Conservation (phyloP, 2,888 invertebrate genomes). For the Hemaris fuciformis region DNA sequence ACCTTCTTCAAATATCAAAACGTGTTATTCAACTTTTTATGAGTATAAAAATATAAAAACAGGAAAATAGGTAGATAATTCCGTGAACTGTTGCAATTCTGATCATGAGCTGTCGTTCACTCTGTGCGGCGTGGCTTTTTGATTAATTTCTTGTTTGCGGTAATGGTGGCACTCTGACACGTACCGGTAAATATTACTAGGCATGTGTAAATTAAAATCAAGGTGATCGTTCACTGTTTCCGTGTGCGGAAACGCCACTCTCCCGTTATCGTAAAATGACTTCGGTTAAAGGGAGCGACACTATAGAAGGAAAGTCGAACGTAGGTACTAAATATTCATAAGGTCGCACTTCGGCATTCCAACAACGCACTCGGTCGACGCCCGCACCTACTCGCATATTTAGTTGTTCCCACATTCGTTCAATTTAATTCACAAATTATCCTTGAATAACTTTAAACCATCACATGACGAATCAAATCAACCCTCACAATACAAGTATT, state of each 20-base stretch:
- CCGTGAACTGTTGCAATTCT: background rate
- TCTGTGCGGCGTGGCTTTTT: background rate
- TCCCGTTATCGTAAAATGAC: constrained; percentile 53
- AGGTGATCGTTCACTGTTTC: constrained; percentile 43
- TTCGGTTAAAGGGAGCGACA: constrained; percentile 47
- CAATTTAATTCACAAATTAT: constrained; percentile 8
- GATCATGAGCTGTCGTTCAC: background rate
- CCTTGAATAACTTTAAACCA: background rate
- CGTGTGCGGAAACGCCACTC: constrained; percentile 42
- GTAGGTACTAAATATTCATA: constrained; percentile 66
- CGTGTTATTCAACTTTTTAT: background rate
- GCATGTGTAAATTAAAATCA: constrained; percentile 34
- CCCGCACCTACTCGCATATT: constrained; percentile 51
- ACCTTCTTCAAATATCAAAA: background rate
- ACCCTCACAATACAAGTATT: too few relatives aligned
- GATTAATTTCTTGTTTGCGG: background rate
- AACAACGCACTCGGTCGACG: constrained; percentile 60
- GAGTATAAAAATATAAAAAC: background rate
- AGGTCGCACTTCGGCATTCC: constrained; percentile 60
- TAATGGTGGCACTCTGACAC: background rate
- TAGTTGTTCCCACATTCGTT: constrained; percentile 40
- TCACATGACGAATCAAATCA: background rate
- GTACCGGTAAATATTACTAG: constrained; percentile 2
- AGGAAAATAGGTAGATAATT: background rate
- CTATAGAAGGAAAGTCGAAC: constrained; percentile 68